phyloP scores from a whole-genome alignment of 2,113 vertebrate genomes.

The Hippoglossus stenolepis region DNA sequence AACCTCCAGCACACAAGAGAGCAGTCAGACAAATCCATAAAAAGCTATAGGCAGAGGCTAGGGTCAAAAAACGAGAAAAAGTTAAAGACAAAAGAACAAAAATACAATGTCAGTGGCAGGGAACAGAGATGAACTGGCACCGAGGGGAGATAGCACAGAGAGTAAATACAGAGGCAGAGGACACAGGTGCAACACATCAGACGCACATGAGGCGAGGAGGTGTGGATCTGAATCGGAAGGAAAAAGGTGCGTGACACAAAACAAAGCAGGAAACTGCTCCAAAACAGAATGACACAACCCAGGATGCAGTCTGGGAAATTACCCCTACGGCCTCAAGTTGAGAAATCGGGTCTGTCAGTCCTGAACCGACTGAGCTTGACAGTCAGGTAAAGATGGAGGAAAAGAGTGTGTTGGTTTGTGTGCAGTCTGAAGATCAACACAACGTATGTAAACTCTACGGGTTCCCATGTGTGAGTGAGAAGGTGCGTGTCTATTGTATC shows the following conservation, averaged over 20 bases:
- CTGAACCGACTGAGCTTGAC: conserved; percentile 10
- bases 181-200: not conserved
- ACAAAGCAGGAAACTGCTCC: not conserved
- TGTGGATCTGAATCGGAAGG: not conserved
- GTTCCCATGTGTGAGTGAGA: not conserved
- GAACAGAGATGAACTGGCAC: not conserved
- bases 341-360: conserved; percentile 2
- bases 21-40: too few species aligned
- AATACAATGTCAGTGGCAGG: not conserved
- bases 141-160: too few species aligned
- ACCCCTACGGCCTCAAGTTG: not conserved
- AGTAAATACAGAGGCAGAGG: not conserved
- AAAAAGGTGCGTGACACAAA: not conserved
- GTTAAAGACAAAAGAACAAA: not conserved
- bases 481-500: not conserved
- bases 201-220: not conserved
- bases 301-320: not conserved
- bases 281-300: not conserved
- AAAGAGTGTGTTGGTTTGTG: not conserved
- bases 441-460: not conserved
- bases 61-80: not conserved
- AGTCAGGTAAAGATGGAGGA: not conserved
- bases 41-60: not conserved
- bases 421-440: not conserved
- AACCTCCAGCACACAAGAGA: too few species aligned